A percentile compares a stretch with the other conserved stretches of the same genome.
Evolutionary conservation across 2,888 invertebrate genomes (phyloP).

Genomic region (Hetaerina titia): DNA sequence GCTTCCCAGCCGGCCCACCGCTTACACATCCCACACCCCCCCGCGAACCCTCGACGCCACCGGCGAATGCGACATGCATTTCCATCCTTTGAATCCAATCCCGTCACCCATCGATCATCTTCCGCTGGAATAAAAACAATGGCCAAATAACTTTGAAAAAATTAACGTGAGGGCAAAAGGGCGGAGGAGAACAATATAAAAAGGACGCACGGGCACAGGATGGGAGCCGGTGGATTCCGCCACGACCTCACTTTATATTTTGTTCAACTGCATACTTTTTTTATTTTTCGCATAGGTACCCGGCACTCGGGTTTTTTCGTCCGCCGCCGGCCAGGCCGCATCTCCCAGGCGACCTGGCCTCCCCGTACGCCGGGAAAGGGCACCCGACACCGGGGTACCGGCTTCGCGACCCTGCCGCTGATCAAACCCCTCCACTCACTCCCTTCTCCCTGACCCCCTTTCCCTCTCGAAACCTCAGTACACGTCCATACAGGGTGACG

Average conservation of each 20-base stretch:
- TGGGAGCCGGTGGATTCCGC: neutral
- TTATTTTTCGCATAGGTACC: neutral
- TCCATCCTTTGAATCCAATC: constrained; percentile 58
- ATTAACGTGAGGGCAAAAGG: neutral
- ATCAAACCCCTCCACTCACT: neutral
- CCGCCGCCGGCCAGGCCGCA: neutral
- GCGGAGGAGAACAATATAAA: neutral
- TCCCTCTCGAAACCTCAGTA: neutral
- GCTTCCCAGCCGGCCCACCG: neutral
- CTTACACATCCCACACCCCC: neutral
- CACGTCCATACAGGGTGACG: neutral
- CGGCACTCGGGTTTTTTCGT: neutral
- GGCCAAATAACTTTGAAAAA: constrained; percentile 18
- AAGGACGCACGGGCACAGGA: neutral
- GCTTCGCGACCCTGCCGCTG: neutral
- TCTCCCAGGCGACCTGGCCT: neutral
- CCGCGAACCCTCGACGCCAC: neutral
- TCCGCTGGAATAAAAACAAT: constrained; percentile 33
- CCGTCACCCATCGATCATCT: constrained; percentile 51
- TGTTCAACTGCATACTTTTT: neutral
- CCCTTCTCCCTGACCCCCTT: neutral
- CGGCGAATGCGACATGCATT: constrained; percentile 62
- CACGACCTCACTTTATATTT: neutral
- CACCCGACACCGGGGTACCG: neutral
- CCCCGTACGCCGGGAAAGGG: neutral